Evolutionary conservation across 2,797 vertebrate genomes (phyloP), one percentile per base, ranked within the genome.

Genomic region (Labeo calbasu): DNA sequence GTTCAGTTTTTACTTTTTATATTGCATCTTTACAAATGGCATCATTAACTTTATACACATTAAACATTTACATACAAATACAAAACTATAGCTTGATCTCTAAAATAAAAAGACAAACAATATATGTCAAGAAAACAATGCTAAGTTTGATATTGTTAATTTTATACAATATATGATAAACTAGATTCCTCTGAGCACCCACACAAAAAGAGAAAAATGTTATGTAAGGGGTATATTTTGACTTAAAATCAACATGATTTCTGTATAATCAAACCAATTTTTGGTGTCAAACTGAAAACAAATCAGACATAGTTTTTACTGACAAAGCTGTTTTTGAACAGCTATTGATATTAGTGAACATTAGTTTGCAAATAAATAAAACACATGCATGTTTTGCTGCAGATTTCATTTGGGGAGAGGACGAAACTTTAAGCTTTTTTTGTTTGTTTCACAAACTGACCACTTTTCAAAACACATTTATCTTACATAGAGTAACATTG

Each of bases 31-130:
- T 87, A 85, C 81, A 86, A 86, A 90, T 61, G 53, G 83, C 83
- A 85, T 88, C 61, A 46, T 85, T 83, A 85, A 82, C 81, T 79
- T 85, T 89, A 86, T 89, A 70, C 86, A 90, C 87, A 89, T 55
- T 63, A 72, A 83, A 86, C 80, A 87, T 79, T 88, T 83, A 86
- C 77, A 83, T 84, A 87, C 84, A 90, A 86, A 88, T 88, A 87
- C 83, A 88, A 85, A 86, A 78, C 88, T 89, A 83, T 82, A 79
- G 43, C 72, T 77, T 43, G 72, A 84, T 87, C 81, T 86, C 69
- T 82, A 86, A 81, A 79, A 85, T 82, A 73, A 83, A 88, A 79
- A 76, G 82, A 84, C 70, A 77, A 72, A 79, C 66, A 72, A 66
- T 82, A 75, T 77, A 69, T 75, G 70, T 8, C 61, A 43, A 82